Percentiles rank a stretch among this genome's conserved stretches.
Conservation (phyloP, 2,888 invertebrate genomes). For the Prosopocoilus inquinatus region DNA sequence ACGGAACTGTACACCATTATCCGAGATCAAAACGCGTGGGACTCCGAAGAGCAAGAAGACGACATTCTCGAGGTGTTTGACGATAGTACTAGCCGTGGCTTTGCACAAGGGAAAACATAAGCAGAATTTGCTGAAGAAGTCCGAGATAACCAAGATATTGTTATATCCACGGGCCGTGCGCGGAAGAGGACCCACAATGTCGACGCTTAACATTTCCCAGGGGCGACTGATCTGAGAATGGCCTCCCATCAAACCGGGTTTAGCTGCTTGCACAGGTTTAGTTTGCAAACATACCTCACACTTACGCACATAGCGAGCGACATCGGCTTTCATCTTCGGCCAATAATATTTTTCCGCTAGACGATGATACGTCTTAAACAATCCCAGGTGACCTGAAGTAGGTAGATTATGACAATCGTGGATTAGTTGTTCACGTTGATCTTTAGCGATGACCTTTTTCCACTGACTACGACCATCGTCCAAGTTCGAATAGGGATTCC, state of each 20-base stretch:
- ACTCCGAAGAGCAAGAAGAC: conserved; percentile 23
- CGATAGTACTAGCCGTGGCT: conserved; percentile 15
- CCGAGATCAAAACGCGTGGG: conserved; percentile 20
- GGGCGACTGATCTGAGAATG: neutral
- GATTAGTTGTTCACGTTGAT: conserved; percentile 8
- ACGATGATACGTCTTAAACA: neutral
- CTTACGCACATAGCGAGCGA: conserved; percentile 7
- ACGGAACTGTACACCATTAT: conserved; percentile 25
- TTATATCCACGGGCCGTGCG: conserved; percentile 10
- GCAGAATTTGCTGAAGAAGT: conserved; percentile 25
- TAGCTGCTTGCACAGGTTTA: conserved; percentile 11
- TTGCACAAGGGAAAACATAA: conserved; percentile 21
- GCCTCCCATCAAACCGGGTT: conserved; percentile 15
- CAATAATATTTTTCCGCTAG: neutral
- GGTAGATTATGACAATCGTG: conserved; percentile 9
- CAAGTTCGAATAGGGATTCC: conserved; percentile 9
- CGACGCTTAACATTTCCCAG: conserved; percentile 17
- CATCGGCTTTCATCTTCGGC: conserved; percentile 10
- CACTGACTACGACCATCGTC: conserved; percentile 8
- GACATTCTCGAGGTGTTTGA: conserved; percentile 18
- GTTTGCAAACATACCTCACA: conserved; percentile 7
- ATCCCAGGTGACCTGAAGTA: conserved; percentile 12
- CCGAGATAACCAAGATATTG: conserved; percentile 20
- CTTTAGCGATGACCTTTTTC: conserved; percentile 17
- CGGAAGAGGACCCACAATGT: conserved; percentile 26